A percentile compares a stretch with the other conserved stretches of the same genome.
Conservation (phyloP, 1,140 invertebrate species). For the Globodera rostochiensis region DNA sequence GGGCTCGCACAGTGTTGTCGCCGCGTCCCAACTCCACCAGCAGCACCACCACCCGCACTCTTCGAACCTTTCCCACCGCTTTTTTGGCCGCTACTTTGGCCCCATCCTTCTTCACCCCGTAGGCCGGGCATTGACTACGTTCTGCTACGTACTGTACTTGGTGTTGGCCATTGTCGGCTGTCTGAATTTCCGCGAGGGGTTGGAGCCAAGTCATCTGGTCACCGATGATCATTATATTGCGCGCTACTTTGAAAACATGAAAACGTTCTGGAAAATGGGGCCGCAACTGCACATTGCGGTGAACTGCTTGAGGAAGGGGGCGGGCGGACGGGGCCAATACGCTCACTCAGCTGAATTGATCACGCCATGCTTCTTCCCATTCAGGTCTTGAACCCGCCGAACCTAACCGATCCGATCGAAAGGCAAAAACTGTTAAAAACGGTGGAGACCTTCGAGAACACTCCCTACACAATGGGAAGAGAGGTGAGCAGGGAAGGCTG, state of each 20-base stretch:
- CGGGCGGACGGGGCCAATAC: too few relatives aligned
- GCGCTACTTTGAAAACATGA: slow-evolving; percentile 60
- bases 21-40: not conserved
- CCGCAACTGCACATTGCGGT: slow-evolving; percentile 65
- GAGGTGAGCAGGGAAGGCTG: not conserved
- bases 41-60: slow-evolving; percentile 14
- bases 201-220: slow-evolving; percentile 63
- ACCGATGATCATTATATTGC: slow-evolving; percentile 64
- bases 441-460: slow-evolving; percentile 61
- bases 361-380: not conserved
- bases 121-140: slow-evolving; percentile 77
- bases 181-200: slow-evolving; percentile 76
- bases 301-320: not conserved
- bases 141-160: slow-evolving; percentile 80
- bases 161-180: slow-evolving; percentile 84
- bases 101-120: slow-evolving; percentile 77
- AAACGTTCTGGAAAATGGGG: slow-evolving; percentile 61
- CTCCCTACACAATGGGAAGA: slow-evolving; percentile 61
- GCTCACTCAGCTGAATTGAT: not conserved
- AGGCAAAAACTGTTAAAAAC: slow-evolving; percentile 54
- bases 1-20: not conserved
- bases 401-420: slow-evolving; percentile 54
- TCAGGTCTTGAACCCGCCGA: slow-evolving; percentile 55
- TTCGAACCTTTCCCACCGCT: slow-evolving; percentile 68
- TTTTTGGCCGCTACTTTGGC: slow-evolving; percentile 79